These are phyloP conservation scores for Mechanitis mazaeus DNA, from an alignment of 2,888 invertebrate genomes.

Conservation along the genomic window DNA sequence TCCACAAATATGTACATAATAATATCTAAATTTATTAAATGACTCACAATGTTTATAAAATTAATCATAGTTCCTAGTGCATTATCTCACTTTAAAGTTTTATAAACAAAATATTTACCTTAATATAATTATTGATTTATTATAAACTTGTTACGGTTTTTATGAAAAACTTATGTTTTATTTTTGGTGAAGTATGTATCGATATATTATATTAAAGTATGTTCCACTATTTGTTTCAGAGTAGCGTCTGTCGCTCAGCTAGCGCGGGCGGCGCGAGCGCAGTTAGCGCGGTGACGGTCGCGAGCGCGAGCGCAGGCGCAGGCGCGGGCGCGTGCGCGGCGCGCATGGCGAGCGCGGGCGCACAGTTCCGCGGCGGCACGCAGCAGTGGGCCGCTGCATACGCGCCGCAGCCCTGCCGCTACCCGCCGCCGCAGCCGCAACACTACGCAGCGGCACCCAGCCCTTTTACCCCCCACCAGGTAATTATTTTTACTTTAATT, in stretches of 20 bases:
- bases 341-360: slow-evolving; percentile 75
- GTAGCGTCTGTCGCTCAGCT: slow-evolving; percentile 66
- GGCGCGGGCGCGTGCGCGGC: slow-evolving; percentile 73
- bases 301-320: slow-evolving; percentile 69
- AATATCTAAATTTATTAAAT: too few species aligned
- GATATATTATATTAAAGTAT: too few species aligned
- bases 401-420: slow-evolving; percentile 72
- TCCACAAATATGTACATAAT: too few species aligned
- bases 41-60: too few species aligned
- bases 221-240: slow-evolving; percentile 42
- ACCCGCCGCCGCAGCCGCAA: slow-evolving; percentile 71
- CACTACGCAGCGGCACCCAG: slow-evolving; percentile 64
- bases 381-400: slow-evolving; percentile 73
- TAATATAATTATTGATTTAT: too few species aligned
- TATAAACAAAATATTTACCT: too few species aligned
- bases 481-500: slow-evolving; percentile 28
- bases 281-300: slow-evolving; percentile 71
- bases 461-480: slow-evolving; percentile 69
- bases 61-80: too few species aligned
- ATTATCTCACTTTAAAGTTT: too few species aligned
- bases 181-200: too few species aligned
- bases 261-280: slow-evolving; percentile 50
- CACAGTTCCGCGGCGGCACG: slow-evolving; percentile 71
- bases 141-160: too few species aligned
- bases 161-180: too few species aligned